phyloP scores from a whole-genome alignment of 2,797 vertebrate species.

The Hippoglossus hippoglossus region DNA sequence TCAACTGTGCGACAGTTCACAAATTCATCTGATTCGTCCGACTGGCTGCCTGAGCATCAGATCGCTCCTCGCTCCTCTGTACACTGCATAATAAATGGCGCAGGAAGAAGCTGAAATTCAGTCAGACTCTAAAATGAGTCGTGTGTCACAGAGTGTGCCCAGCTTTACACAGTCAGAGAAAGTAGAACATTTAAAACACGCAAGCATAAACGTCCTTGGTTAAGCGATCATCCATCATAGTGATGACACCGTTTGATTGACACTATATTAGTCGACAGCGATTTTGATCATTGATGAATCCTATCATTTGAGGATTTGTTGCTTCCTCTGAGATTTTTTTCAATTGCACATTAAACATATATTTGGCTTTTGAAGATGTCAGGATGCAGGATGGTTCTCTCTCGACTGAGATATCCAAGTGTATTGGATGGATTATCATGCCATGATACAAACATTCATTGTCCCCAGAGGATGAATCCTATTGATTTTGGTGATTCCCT shows the following conservation, averaged over 20 bases:
- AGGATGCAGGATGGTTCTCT: no score
- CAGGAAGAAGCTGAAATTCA: no score
- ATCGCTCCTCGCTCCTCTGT: no score
- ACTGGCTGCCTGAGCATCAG: no score
- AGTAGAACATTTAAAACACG: not conserved
- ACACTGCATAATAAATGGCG: no score
- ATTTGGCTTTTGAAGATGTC: not conserved
- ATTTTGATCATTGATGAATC: not conserved
- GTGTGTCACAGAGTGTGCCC: not conserved
- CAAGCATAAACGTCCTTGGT: not conserved
- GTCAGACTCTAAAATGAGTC: no score
- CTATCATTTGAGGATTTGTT: not conserved
- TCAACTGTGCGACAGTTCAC: no score
- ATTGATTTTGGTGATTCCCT: not conserved
- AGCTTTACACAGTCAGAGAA: not conserved
- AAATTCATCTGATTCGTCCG: no score
- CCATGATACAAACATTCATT: not conserved
- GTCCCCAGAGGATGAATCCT: not conserved
- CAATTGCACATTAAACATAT: not conserved
- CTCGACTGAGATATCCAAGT: no score
- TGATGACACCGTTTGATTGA: not conserved
- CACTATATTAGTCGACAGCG: no score
- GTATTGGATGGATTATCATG: not conserved
- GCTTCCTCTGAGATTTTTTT: not conserved
- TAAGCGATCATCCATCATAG: not conserved